A percentile compares a stretch with the other conserved stretches of the same genome.
phyloP scores from a whole-genome alignment of 2,113 vertebrate species.

The Otus sunia region DNA sequence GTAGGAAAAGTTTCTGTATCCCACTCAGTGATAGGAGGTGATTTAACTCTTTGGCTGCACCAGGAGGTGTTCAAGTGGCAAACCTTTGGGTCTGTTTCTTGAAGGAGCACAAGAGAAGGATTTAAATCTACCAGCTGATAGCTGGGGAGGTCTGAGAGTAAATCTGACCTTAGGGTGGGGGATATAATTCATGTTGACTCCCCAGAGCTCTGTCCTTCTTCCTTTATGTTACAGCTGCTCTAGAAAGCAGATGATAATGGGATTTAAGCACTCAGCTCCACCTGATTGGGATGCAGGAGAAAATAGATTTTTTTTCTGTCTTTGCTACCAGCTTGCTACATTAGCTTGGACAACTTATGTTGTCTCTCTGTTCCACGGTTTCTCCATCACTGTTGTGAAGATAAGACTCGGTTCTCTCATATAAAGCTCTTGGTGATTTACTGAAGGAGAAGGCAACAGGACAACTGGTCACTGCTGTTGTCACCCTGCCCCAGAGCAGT shows the following conservation, averaged over 20 bases:
- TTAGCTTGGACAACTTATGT: accelerated
- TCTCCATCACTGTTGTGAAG: not conserved
- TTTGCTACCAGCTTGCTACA: not conserved
- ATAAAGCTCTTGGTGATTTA: not conserved
- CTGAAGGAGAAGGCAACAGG: too few relatives aligned
- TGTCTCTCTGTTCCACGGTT: accelerated
- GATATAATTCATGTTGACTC: not conserved
- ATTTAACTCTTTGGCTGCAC: constrained; percentile 26
- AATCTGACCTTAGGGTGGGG: not conserved
- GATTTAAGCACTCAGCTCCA: not conserved
- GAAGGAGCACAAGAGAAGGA: accelerated
- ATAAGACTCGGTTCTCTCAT: not conserved
- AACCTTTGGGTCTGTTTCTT: not conserved
- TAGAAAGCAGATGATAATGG: not conserved
- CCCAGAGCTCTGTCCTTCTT: not conserved
- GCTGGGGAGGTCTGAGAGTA: not conserved
- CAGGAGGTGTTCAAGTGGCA: accelerated
- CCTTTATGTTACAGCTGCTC: not conserved
- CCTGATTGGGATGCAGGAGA: not conserved
- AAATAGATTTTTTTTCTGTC: not conserved
- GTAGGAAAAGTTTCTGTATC: not conserved
- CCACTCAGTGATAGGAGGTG: not conserved
- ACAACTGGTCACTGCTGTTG: not conserved
- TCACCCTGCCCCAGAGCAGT: not conserved
- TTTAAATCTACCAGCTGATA: not conserved